Percentiles rank a stretch among this genome's conserved stretches.
These are phyloP conservation scores for Cremastinae sp. DNA, from an alignment of 2,888 invertebrate species.

Conservation along the genomic window DNA sequence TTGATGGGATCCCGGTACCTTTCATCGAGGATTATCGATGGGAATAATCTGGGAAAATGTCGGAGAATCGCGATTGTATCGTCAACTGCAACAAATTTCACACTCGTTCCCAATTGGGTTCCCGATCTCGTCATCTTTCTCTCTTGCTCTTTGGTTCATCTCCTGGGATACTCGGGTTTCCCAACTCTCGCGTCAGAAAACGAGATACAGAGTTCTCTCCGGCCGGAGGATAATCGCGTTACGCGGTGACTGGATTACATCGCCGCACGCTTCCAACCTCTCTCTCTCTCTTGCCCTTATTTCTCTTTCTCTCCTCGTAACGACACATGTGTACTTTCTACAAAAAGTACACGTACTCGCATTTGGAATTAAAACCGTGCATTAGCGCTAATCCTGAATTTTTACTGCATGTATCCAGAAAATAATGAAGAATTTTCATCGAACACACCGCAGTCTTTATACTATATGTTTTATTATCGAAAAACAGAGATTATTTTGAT, in stretches of 20 bases:
- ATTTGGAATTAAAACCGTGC: slow-evolving; percentile 36
- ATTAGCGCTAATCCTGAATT: slow-evolving; percentile 29
- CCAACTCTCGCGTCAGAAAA: slow-evolving; percentile 59
- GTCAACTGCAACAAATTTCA: slow-evolving; percentile 43
- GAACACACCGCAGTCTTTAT: background rate
- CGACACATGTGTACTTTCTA: slow-evolving; percentile 34
- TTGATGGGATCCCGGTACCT: slow-evolving; percentile 1
- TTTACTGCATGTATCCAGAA: slow-evolving; percentile 1
- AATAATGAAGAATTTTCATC: background rate
- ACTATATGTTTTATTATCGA: too few species aligned
- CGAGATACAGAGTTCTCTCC: slow-evolving; percentile 52
- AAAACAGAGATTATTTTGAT: too few species aligned
- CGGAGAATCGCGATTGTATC: slow-evolving; percentile 43
- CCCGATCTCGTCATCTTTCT: slow-evolving; percentile 39
- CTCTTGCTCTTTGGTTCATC: slow-evolving; percentile 57
- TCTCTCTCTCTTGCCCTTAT: background rate
- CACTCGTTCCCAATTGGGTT: slow-evolving; percentile 44
- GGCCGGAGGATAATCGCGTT: slow-evolving; percentile 74
- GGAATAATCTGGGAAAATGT: slow-evolving; percentile 18
- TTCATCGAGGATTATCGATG: background rate
- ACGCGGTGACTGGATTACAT: slow-evolving; percentile 78
- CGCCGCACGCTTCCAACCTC: slow-evolving; percentile 71
- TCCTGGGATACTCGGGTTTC: slow-evolving; percentile 69
- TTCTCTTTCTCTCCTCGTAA: slow-evolving; percentile 7
- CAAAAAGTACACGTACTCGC: slow-evolving; percentile 19